Evolutionary conservation across 2,113 vertebrate species (phyloP), one percentile per base, ranked within the genome.

Genomic region (Tiliqua scincoides): DNA sequence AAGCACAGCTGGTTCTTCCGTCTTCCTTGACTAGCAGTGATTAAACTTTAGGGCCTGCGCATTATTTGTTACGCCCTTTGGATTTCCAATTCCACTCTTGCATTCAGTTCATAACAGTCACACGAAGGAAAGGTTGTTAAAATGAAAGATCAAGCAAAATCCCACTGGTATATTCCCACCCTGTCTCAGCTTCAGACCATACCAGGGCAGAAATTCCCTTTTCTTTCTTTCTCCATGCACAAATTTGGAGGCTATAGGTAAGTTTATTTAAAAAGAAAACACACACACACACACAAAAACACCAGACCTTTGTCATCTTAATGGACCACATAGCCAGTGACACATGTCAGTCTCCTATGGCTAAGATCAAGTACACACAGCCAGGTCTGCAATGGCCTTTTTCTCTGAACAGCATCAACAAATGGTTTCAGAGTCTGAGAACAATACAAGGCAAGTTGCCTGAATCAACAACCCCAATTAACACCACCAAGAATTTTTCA

Each of bases 21-120:
- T 73, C 61, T 82, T 79, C 67, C 10, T n/a, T 68, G 67, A 82
- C 67, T 68, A 79, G 61, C 48, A 15, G 37, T 68, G 79, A 85
- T 83, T 88, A 83, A 83, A 87, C 79, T 85, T 74, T 0, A 15
- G 67, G 83, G 83, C 76, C 54, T 82, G 37, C n/a, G 4, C 68
- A 54, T 82, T 62, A 68, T 63, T 82, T 78, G 43, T 78, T 79
- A 62, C 67, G 73, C 63, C 79, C 83, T 68, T 82, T 74, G 62
- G 74, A 85, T 82, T 85, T 83, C 83, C 83, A 85, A 8, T 11
- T 40, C 62, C 54, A 7, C 30, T 67, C 72, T 62, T 68, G 67
- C 79, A 62, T 43, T 62, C 40, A 37, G 37, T 85, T 78, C 68
- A 77, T 78, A 43, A 71, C 27, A 67, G 59, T 35, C 37, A 81